These are phyloP conservation scores for Dipodomys merriami DNA, from an alignment of 2,113 vertebrate genomes.

Conservation along the genomic window DNA sequence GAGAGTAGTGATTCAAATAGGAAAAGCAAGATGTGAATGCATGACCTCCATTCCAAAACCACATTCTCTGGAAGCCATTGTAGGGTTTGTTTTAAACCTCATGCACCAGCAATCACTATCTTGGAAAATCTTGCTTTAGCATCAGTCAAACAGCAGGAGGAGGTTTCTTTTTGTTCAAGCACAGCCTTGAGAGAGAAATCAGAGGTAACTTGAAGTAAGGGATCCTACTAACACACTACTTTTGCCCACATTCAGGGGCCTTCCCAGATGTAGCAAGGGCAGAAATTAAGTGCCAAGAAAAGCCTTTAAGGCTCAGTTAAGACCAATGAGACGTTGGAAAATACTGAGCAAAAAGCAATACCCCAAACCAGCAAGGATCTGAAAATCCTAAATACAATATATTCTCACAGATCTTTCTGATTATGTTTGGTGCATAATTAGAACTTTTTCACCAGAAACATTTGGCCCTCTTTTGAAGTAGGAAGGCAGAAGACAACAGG, in stretches of 20 bases:
- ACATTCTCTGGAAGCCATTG: constrained; percentile 37
- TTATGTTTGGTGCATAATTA: constrained; percentile 66
- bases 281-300: constrained; percentile 71
- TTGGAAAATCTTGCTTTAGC: constrained; percentile 60
- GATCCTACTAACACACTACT: not conserved
- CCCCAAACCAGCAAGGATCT: constrained; percentile 61
- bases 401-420: constrained; percentile 64
- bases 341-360: constrained; percentile 68
- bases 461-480: constrained; percentile 31
- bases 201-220: constrained; percentile 30
- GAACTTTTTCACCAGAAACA: constrained; percentile 55
- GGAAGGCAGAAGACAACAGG: not conserved
- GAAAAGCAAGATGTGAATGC: constrained; percentile 52
- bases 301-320: constrained; percentile 76
- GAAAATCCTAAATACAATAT: constrained; percentile 63
- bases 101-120: constrained; percentile 41
- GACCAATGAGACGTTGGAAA: constrained; percentile 72
- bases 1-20: constrained; percentile 54
- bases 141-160: constrained; percentile 62
- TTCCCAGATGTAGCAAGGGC: constrained; percentile 50
- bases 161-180: constrained; percentile 52
- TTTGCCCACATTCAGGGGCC: constrained; percentile 48
- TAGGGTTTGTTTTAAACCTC: constrained; percentile 62
- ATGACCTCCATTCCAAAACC: constrained; percentile 58
- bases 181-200: constrained; percentile 52